phyloP scores from a whole-genome alignment of 2,888 invertebrate species.

The Aspidiotus rigidus region DNA sequence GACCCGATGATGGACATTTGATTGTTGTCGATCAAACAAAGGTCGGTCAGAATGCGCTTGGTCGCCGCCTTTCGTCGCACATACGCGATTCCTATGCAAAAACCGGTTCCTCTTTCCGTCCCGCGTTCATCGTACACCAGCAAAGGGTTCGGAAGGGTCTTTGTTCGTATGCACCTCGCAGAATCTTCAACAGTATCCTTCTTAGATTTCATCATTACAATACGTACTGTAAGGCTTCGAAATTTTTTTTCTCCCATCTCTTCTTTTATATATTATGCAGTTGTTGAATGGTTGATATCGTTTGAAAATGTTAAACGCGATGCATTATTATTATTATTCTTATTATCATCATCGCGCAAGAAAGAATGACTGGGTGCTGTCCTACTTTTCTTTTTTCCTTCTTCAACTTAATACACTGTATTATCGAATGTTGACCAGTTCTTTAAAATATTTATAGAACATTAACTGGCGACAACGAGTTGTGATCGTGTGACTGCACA shows the following conservation, averaged over 20 bases:
- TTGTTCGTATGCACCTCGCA: constrained; percentile 29
- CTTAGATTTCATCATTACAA: neutral
- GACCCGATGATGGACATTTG: constrained; percentile 30
- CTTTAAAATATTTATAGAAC: neutral
- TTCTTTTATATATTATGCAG: neutral
- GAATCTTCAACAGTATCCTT: constrained; percentile 31
- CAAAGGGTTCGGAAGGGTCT: constrained; percentile 16
- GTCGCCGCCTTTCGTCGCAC: constrained; percentile 8
- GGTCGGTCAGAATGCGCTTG: constrained; percentile 23
- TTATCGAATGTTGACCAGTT: constrained; percentile 19
- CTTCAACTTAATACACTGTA: too few species aligned
- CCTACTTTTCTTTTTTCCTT: neutral
- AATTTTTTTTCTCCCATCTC: constrained; percentile 6
- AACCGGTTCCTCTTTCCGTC: constrained; percentile 14
- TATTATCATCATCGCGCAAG: neutral
- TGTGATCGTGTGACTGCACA: too few species aligned
- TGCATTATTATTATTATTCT: constrained; percentile 25
- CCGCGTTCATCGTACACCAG: neutral
- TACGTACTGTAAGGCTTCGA: too few species aligned
- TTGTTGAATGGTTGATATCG: constrained; percentile 16
- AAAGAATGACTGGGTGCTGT: constrained; percentile 14
- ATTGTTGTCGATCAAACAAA: constrained; percentile 32
- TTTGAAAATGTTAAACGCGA: constrained; percentile 29
- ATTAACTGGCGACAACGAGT: too few species aligned
- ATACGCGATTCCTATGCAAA: neutral